phyloP scores from a whole-genome alignment of 37 sponge, comb jelly and placozoan genomes.

The Aphrocallistes beatrix region DNA sequence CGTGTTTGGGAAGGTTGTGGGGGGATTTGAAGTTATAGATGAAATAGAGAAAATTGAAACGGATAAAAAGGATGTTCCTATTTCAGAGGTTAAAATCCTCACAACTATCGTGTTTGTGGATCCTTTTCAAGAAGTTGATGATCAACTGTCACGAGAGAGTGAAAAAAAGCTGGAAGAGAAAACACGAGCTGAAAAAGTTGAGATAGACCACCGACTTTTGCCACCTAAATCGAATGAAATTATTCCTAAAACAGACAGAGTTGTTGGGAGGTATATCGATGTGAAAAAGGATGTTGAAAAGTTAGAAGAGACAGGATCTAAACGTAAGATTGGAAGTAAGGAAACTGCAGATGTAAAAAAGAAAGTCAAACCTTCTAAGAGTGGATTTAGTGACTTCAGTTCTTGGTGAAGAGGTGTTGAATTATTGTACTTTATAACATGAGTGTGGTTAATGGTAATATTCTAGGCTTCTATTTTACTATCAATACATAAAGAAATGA shows the following conservation, averaged over 20 bases:
- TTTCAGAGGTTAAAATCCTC: constrained; percentile 49
- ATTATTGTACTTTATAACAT: no score
- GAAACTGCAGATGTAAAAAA: neutral
- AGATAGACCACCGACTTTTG: neutral
- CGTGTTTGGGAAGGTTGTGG: constrained; percentile 81
- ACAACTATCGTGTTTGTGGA: constrained; percentile 66
- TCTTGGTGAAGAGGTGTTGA: constrained; percentile 16
- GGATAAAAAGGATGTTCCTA: constrained; percentile 67
- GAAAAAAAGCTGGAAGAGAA: neutral
- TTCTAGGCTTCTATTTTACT: no score
- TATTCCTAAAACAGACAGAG: neutral
- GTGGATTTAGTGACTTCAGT: constrained; percentile 37
- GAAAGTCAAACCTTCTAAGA: neutral
- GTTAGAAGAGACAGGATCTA: neutral
- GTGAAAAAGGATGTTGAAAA: neutral
- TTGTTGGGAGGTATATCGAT: neutral
- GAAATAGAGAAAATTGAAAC: constrained; percentile 68
- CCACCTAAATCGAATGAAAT: neutral
- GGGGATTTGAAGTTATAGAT: constrained; percentile 63
- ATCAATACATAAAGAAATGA: no score
- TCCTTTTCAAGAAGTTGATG: constrained; percentile 70
- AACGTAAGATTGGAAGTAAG: neutral
- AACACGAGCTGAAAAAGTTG: neutral
- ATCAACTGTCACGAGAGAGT: constrained; percentile 31
- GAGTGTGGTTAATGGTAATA: no score